A percentile compares a stretch with the other conserved stretches of the same genome.
These are phyloP conservation scores for Cochlearius cochlearius DNA, from an alignment of 2,113 vertebrate genomes.

Conservation along the genomic window DNA sequence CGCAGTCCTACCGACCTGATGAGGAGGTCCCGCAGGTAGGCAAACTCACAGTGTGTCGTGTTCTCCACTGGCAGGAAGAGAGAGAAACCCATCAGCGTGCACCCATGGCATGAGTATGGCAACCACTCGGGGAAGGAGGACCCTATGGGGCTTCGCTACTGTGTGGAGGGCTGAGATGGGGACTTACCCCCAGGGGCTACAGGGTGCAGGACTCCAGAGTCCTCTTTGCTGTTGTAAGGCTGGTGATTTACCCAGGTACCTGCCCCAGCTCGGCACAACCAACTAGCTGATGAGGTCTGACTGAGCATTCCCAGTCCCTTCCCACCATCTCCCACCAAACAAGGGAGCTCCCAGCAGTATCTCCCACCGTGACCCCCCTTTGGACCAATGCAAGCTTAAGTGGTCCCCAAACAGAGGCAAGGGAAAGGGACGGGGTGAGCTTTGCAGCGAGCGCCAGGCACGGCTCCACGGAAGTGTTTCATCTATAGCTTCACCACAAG, in stretches of 20 bases:
- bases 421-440: background rate
- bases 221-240: background rate
- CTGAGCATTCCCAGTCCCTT: background rate
- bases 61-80: slow-evolving; percentile 87
- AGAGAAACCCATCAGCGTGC: background rate
- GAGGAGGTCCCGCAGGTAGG: slow-evolving; percentile 95
- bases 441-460: background rate
- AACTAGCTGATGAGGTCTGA: background rate
- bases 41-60: slow-evolving; percentile 96
- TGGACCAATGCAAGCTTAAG: background rate
- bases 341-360: background rate
- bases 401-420: background rate
- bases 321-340: background rate
- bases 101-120: fast-evolving
- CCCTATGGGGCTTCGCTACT: fast-evolving
- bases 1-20: slow-evolving; percentile 84
- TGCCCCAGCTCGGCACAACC: background rate
- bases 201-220: background rate
- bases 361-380: background rate
- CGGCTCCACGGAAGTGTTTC: background rate
- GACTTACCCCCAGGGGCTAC: background rate
- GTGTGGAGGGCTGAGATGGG: fast-evolving
- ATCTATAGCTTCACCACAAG: background rate
- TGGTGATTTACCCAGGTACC: background rate
- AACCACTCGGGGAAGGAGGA: fast-evolving